These are phyloP conservation scores for Nyctibius bracteatus DNA, from an alignment of 2,113 vertebrate genomes.

Conservation along the genomic window DNA sequence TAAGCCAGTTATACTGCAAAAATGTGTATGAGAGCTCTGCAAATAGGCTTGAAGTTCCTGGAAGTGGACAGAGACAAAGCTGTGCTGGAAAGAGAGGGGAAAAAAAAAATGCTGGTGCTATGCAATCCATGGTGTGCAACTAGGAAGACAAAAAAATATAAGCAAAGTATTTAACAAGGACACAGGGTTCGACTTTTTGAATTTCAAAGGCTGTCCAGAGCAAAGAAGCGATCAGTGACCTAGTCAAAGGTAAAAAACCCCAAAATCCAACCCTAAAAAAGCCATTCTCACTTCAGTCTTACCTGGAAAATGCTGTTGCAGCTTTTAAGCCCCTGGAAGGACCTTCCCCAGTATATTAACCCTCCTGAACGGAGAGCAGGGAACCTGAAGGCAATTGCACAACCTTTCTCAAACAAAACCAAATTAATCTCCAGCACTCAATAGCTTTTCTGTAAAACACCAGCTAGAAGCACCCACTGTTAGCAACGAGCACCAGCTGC, in stretches of 20 bases:
- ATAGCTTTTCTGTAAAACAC: neutral
- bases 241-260: neutral
- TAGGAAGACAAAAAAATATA: neutral
- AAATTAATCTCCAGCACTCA: neutral
- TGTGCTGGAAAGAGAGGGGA: neutral
- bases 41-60: neutral
- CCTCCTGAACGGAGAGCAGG: neutral
- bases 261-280: neutral
- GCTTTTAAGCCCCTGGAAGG: neutral
- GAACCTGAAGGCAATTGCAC: neutral
- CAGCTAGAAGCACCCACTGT: neutral
- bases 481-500: neutral
- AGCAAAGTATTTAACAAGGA: neutral
- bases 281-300: neutral
- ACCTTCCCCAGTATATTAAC: neutral
- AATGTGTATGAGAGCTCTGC: neutral
- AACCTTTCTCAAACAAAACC: neutral
- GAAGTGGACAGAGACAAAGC: neutral
- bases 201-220: slow-evolving; percentile 2
- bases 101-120: neutral
- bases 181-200: neutral
- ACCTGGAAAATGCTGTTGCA: neutral
- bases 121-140: neutral
- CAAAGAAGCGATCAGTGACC: neutral
- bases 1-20: neutral